Conservation (phyloP, 2,888 invertebrate species). For the Phragmatobia fuliginosa region DNA sequence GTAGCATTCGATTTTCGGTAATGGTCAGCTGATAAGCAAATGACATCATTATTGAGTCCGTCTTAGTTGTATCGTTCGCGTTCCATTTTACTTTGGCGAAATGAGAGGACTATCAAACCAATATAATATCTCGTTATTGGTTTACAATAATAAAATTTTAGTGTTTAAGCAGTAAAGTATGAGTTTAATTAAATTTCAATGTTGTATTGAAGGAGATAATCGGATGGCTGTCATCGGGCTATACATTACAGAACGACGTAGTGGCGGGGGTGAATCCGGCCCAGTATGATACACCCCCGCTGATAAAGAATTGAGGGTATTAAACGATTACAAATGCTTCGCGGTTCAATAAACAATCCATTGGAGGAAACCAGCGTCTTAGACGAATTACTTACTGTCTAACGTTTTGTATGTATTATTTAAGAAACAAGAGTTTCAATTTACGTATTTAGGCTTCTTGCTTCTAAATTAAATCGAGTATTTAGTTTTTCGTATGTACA, state of each 20-base stretch:
- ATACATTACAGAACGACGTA: constrained; percentile 67
- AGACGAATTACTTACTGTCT: constrained; percentile 75
- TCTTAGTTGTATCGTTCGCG: constrained; percentile 78
- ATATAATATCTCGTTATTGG: constrained; percentile 55
- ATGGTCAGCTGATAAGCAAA: constrained; percentile 87
- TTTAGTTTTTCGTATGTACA: too few relatives aligned
- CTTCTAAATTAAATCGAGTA: not conserved
- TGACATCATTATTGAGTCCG: constrained; percentile 81
- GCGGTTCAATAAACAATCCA: constrained; percentile 85
- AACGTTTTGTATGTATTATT: constrained; percentile 39
- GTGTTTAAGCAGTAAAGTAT: constrained; percentile 40
- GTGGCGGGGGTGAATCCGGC: constrained; percentile 66
- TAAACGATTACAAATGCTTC: constrained; percentile 87
- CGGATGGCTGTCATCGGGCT: constrained; percentile 79
- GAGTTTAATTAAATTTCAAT: constrained; percentile 58
- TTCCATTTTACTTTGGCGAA: constrained; percentile 62
- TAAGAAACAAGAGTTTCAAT: not conserved
- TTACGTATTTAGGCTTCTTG: not conserved
- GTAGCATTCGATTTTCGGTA: constrained; percentile 85
- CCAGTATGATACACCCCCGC: constrained; percentile 68
- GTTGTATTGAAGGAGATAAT: constrained; percentile 67
- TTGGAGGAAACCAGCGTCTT: constrained; percentile 72
- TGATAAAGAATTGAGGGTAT: constrained; percentile 87
- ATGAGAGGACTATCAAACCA: constrained; percentile 39
- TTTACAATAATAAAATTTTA: constrained; percentile 50